Evolutionary conservation across 2,113 vertebrate genomes (phyloP), one percentile per base, ranked within the genome.

Genomic region (Spermophilus dauricus): DNA sequence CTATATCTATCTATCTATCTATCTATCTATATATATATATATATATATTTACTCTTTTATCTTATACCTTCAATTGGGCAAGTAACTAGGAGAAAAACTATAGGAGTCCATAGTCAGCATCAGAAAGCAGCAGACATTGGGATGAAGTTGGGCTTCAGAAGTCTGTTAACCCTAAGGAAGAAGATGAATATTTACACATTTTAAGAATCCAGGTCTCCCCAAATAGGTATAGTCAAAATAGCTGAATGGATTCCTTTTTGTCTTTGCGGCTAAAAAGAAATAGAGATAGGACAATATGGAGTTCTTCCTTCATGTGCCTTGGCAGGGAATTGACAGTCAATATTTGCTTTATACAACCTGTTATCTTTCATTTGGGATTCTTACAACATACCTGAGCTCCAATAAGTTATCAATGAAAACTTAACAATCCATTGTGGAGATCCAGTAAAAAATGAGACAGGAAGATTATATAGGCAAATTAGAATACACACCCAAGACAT

Each of bases 381-480:
- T 95, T 17, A 37, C 42, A 32, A 4, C 56, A 94, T 42, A 92
- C 4, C 53, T 93, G 45, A 94, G 48, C 17, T 83, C 11, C 37
- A 77, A 13, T 67, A 58, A 83, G 22, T 30, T 83, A 75, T 7
- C 45, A 89, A 77, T 56, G 42, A 48, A 75, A 92, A 75, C 67
- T 78, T 81, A 84, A 56, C 73, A 58, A 2, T 53, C 45, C 32
- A 69, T 87, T 82, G 73, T 88, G 32, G 37, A 82, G 37, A 95
- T 9, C 48, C n/a, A 89, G 5, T 75, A 75, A 45, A 72, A 75
- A 90, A 14, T 72, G 18, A 92, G 63, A 73, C 48, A 83, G 37
- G 65, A 96, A 89, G 26, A 83, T 72, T 48, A 95, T 48, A 2
- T 82, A 93, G 87, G 42, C 80, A 92, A 96, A 89, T 88, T 37